Evolutionary conservation across 1,140 invertebrate species (phyloP).

Genomic region (Tyrophagus putrescentiae): DNA sequence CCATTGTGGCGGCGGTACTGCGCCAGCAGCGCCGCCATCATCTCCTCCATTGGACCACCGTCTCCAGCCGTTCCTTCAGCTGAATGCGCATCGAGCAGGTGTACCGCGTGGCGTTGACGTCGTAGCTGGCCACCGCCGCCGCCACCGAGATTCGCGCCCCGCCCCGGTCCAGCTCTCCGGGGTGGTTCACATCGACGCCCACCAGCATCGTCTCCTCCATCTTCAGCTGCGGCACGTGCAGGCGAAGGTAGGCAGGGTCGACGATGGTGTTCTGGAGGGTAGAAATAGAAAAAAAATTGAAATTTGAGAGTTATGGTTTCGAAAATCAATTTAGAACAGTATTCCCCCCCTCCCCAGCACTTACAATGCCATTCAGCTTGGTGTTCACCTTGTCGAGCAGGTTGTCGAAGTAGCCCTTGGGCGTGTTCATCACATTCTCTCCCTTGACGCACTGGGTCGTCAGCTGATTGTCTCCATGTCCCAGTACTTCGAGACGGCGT

Average conservation of each 20-base stretch:
- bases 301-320: slow-evolving; percentile 27
- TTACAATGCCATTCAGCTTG: slow-evolving; percentile 66
- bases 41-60: slow-evolving; percentile 44
- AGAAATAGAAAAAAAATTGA: too few species aligned
- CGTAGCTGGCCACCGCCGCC: slow-evolving; percentile 39
- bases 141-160: slow-evolving; percentile 59
- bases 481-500: too few species aligned
- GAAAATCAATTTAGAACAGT: slow-evolving; percentile 39
- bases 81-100: slow-evolving; percentile 17
- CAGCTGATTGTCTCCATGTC: too few species aligned
- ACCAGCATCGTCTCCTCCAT: slow-evolving; percentile 44
- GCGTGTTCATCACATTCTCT: slow-evolving; percentile 37
- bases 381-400: slow-evolving; percentile 68
- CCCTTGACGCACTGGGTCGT: slow-evolving; percentile 64
- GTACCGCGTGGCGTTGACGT: slow-evolving; percentile 22
- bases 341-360: too few species aligned
- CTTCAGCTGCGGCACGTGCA: not conserved
- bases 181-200: slow-evolving; percentile 77
- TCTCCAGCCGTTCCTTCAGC: slow-evolving; percentile 18
- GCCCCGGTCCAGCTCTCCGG: slow-evolving; percentile 44
- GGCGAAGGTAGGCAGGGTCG: not conserved
- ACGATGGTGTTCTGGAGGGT: not conserved
- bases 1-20: slow-evolving; percentile 37
- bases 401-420: slow-evolving; percentile 45
- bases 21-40: slow-evolving; percentile 44